Evolutionary conservation across 23 tunicate genomes (phyloP).

Genomic region (Halocynthia roretzi): DNA sequence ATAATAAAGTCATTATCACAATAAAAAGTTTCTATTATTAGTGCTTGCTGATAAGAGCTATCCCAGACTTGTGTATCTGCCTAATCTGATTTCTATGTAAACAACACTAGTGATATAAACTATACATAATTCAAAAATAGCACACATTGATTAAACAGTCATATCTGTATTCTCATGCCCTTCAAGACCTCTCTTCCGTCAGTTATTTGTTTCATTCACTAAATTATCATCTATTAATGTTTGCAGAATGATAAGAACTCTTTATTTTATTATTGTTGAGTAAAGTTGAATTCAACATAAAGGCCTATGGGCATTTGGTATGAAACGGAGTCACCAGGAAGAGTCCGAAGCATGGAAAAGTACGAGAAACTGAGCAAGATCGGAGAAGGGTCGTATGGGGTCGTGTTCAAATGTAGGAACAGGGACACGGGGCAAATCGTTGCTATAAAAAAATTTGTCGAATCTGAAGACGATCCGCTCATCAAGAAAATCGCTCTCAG

Average conservation of each 20-base stretch:
- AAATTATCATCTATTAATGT: background rate
- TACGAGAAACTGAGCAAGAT: slow-evolving; percentile 92
- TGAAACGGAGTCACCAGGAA: slow-evolving; percentile 14
- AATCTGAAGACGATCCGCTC: slow-evolving; percentile 98
- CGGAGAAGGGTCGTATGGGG: slow-evolving; percentile 98
- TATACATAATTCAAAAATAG: no score
- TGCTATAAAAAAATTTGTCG: slow-evolving; percentile 96
- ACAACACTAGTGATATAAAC: no score
- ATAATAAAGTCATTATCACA: no score
- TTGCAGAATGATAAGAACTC: background rate
- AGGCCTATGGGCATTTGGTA: slow-evolving; percentile 33
- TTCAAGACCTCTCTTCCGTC: no score
- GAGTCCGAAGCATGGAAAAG: slow-evolving; percentile 69
- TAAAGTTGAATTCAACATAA: background rate
- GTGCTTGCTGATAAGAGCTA: no score
- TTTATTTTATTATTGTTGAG: background rate
- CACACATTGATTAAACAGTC: no score
- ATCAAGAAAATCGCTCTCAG: slow-evolving; percentile 96
- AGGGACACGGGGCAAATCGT: slow-evolving; percentile 87
- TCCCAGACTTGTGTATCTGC: no score
- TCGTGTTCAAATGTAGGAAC: slow-evolving; percentile 94
- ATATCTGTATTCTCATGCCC: no score
- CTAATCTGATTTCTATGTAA: no score
- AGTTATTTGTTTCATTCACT: no score
- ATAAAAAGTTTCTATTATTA: no score